Conservation (phyloP, 1,140 invertebrate genomes). For the Pogonomyrmex barbatus region DNA sequence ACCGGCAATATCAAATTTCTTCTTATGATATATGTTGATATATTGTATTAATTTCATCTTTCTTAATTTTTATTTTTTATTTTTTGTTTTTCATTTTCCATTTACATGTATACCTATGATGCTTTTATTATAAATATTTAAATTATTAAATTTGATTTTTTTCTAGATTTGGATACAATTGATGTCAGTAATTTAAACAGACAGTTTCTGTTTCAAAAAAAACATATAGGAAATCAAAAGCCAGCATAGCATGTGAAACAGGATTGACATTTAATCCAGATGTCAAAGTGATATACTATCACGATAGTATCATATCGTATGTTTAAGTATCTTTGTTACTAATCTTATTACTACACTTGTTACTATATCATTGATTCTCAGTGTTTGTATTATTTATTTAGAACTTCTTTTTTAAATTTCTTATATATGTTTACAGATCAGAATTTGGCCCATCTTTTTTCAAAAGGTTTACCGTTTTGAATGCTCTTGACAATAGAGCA, state of each 20-base stretch:
- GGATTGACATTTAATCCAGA: slow-evolving; percentile 96
- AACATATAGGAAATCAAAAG: slow-evolving; percentile 99
- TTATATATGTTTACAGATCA: slow-evolving; percentile 88
- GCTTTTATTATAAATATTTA: slow-evolving; percentile 31
- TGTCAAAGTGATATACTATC: slow-evolving; percentile 95
- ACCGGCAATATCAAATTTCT: slow-evolving; percentile 91
- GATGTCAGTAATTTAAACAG: slow-evolving; percentile 99
- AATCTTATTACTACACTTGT: not conserved
- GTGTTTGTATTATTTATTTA: too few relatives aligned
- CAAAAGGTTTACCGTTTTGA: slow-evolving; percentile 97
- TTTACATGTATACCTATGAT: not conserved
- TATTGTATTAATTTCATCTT: too few relatives aligned
- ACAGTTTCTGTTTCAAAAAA: slow-evolving; percentile 98
- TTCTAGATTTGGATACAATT: slow-evolving; percentile 98
- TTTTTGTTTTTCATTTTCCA: not conserved
- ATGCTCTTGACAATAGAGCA: slow-evolving; percentile 98
- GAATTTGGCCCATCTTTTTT: slow-evolving; percentile 97
- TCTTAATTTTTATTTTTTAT: not conserved
- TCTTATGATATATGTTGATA: not conserved
- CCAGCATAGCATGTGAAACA: slow-evolving; percentile 94
- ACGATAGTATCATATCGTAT: slow-evolving; percentile 97
- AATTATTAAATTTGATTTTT: slow-evolving; percentile 59
- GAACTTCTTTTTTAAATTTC: too few relatives aligned
- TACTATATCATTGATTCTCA: too few relatives aligned
- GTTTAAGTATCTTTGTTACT: slow-evolving; percentile 67